Conservation (phyloP, 1,140 invertebrate species). For the Harpegnathos saltator region DNA sequence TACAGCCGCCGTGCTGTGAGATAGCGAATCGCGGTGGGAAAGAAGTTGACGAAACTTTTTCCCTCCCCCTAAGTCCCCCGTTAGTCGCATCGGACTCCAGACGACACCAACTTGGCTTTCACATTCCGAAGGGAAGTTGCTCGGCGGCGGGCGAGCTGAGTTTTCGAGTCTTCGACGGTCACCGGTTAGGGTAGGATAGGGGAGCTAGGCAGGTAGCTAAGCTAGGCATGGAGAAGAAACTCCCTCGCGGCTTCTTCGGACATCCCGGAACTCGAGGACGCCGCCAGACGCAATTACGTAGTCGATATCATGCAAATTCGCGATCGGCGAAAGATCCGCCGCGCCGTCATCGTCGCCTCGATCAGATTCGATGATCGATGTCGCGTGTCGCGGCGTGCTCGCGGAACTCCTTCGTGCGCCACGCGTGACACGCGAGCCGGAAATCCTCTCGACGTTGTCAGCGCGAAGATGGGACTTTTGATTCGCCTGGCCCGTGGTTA, state of each 20-base stretch:
- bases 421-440: neutral
- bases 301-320: conserved; percentile 74
- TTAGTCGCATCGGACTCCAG: neutral
- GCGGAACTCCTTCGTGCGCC: neutral
- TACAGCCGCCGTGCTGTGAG: conserved; percentile 25
- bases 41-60: conserved; percentile 49
- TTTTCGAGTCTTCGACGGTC: conserved; percentile 55
- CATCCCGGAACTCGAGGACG: conserved; percentile 18
- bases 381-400: neutral
- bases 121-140: conserved; percentile 51
- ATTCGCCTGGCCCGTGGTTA: neutral
- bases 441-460: conserved; percentile 33
- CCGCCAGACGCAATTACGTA: conserved; percentile 66
- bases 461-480: neutral
- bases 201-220: no score
- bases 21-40: conserved; percentile 16
- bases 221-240: conserved; percentile 14
- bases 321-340: neutral
- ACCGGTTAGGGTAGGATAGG: neutral
- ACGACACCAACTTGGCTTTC: conserved; percentile 63
- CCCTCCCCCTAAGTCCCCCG: conserved; percentile 9
- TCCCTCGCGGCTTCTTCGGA: conserved; percentile 19
- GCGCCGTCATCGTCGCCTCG: neutral
- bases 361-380: neutral
- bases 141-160: conserved; percentile 8